phyloP scores from a whole-genome alignment of 2,888 invertebrate genomes.

The Thymelicus lineola region DNA sequence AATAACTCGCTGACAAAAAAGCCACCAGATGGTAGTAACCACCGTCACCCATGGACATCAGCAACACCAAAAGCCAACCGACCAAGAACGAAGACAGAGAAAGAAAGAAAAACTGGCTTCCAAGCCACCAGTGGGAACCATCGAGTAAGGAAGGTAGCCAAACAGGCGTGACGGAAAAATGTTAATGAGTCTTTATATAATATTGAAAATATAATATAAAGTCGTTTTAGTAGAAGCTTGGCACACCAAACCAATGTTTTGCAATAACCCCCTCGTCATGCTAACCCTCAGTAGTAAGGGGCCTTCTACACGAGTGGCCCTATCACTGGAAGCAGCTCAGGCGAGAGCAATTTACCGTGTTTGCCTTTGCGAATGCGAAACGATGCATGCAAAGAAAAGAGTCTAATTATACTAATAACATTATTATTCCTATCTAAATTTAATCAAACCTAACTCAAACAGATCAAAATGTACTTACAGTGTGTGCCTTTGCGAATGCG shows the following conservation, averaged over 20 bases:
- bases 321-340: not conserved
- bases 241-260: not conserved
- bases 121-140: too few species aligned
- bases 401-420: not conserved
- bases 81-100: too few species aligned
- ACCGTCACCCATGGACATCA: too few species aligned
- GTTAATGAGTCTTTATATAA: too few species aligned
- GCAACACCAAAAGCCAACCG: too few species aligned
- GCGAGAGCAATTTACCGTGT: not conserved
- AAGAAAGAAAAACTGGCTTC: too few species aligned
- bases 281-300: not conserved
- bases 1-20: too few species aligned
- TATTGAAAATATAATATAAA: not conserved
- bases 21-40: too few species aligned
- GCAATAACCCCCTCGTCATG: not conserved
- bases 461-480: too few species aligned
- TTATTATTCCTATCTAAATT: not conserved
- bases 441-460: not conserved
- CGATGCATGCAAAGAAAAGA: not conserved
- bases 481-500: too few species aligned
- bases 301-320: not conserved
- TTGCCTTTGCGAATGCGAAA: not conserved
- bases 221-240: not conserved
- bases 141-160: too few species aligned
- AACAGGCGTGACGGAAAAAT: too few species aligned